Conservation (phyloP, 2,797 vertebrate species). For the Denticeps clupeoides region DNA sequence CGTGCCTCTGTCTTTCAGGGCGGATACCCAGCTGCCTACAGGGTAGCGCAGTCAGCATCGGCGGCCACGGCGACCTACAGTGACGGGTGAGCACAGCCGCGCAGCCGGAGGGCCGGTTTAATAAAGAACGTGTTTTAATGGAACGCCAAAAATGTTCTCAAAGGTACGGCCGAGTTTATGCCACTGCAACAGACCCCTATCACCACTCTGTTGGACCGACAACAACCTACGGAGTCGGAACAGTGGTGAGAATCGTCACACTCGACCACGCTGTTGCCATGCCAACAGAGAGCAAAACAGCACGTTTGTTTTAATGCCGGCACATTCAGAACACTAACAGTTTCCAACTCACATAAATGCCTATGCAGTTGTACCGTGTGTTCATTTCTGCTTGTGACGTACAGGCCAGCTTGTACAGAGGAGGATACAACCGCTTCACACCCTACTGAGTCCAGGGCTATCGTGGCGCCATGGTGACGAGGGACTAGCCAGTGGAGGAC, state of each 20-base stretch:
- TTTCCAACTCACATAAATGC: too few relatives aligned
- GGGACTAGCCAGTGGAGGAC: background rate
- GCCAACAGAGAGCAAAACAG: conserved; percentile 34
- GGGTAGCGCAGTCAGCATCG: conserved; percentile 63
- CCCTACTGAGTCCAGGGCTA: conserved; percentile 53
- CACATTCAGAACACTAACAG: too few relatives aligned
- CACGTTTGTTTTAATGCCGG: too few relatives aligned
- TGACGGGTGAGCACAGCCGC: conserved; percentile 52
- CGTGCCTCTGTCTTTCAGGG: conserved; percentile 38
- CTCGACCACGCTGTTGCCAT: conserved; percentile 22
- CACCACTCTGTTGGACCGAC: conserved; percentile 68
- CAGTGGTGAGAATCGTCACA: conserved; percentile 70
- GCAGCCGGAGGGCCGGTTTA: background rate
- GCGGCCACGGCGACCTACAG: conserved; percentile 64
- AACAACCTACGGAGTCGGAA: conserved; percentile 65
- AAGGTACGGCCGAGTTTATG: conserved; percentile 65
- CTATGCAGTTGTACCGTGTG: too few relatives aligned
- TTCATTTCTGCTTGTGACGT: conserved; percentile 27
- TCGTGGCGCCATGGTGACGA: background rate
- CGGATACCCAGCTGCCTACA: conserved; percentile 62
- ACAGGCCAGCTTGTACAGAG: conserved; percentile 71
- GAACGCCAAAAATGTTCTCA: background rate
- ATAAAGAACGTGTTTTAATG: too few relatives aligned
- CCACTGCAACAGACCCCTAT: conserved; percentile 62
- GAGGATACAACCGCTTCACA: conserved; percentile 72